Base-by-base conservation (phyloP, 2,797 vertebrate species). In the Serranus cabrilla region DNA sequence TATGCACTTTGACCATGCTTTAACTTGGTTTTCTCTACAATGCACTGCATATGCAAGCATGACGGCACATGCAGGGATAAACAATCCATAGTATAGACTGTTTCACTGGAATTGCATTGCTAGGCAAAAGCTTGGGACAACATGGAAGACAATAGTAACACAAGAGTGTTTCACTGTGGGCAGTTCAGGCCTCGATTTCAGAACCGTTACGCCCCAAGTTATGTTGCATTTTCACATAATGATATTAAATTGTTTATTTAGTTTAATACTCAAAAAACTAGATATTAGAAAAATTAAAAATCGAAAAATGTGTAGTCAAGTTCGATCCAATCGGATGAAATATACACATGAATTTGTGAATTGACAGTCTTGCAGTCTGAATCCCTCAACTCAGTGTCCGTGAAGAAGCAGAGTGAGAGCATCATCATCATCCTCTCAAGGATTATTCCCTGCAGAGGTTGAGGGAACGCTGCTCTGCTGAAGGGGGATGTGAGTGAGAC, bases 361-460 rank as follows among this genome's bases (percentile, higher is more conserved):
- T 3, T 31, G 27, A 31, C 27, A 31, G 40, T 14, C 42, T 54
- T 9, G 12, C 0, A 25, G 18, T 39, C 17, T 43, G 18, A 45
- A 68, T 25, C 54, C 7, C 39, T 63, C 4, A 1, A n/a, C 45
- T 37, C n/a, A n/a, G 8, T 50, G 27, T 40, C 50, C 11, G 2
- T 23, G 69, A 54, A n/a, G 16, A 0, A 54, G 40, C 31, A 43
- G 54, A 39, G n/a, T 6, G 59, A 71, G 51, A 74, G 46, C 23
- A 14, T 9, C 34, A 34, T 34, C 34, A 34, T 47, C 12, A 40
- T 56, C n/a, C n/a, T n/a, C 47, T 74, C 27, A 1, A 40, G 37
- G 51, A 42, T 55, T 60, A 55, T 51, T 61, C 71, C 23, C 52
- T 49, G 45, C 13, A 3, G 31, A 69, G 74, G 54, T 31, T 64